Conservation (phyloP, 2,113 vertebrate genomes). For the Gavialis gangeticus region DNA sequence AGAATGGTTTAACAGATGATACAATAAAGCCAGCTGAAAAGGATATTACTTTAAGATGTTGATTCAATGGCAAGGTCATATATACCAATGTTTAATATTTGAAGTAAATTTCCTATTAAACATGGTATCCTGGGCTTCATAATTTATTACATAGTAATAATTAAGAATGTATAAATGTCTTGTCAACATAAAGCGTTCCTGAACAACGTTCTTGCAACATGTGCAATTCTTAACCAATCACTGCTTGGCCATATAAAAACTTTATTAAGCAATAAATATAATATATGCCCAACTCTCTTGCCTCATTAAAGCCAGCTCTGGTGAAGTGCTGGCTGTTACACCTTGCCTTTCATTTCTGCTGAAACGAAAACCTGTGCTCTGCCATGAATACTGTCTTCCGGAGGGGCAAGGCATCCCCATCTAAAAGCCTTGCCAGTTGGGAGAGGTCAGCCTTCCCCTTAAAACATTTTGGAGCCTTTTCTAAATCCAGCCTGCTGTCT, state of each 20-base stretch:
- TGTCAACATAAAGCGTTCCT: not conserved
- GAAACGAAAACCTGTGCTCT: not conserved
- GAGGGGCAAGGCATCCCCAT: accelerated
- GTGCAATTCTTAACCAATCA: not conserved
- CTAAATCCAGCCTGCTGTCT: not conserved
- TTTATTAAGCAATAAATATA: constrained; percentile 16
- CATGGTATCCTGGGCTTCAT: not conserved
- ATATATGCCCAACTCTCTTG: not conserved
- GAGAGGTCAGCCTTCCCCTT: not conserved
- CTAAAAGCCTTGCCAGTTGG: not conserved
- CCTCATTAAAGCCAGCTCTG: constrained; percentile 9
- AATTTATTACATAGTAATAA: constrained; percentile 1
- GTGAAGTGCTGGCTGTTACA: not conserved
- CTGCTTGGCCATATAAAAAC: not conserved
- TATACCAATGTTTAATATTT: not conserved
- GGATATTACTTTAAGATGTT: not conserved
- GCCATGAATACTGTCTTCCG: accelerated
- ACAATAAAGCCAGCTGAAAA: not conserved
- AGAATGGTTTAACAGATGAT: constrained; percentile 3
- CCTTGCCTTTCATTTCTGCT: not conserved
- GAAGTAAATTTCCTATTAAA: not conserved
- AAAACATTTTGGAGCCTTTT: not conserved
- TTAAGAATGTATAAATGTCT: constrained; percentile 23
- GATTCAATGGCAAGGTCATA: not conserved
- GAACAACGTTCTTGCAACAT: constrained; percentile 2